Base-by-base conservation (phyloP, 2,797 vertebrate genomes). In the Kryptopterus vitreolus region DNA sequence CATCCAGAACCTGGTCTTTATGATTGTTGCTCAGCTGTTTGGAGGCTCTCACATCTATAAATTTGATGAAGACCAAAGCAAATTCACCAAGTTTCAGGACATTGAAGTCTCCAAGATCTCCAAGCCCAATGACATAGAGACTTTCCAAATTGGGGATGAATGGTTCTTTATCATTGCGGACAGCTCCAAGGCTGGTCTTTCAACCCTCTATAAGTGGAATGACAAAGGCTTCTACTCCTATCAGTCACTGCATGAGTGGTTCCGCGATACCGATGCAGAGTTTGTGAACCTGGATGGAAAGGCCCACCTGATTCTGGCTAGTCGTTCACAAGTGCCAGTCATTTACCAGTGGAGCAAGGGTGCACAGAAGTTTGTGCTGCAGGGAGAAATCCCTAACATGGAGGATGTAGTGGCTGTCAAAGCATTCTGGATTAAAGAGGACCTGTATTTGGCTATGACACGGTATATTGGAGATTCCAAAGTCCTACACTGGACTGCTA, bases 11-110 rank as follows among this genome's bases (percentile, higher is more conserved):
- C 95, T 98, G 86, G 95, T 99, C 73, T 99, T 99, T 83, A 95
- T 99, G 91, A 97, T 99, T 68, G 96, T 99, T 84, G 97, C 98
- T 62, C 98, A 99, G 88, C 96, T 99, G 69, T 99, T 99, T 13
- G 98, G 98, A 0, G 98, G 98, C 77, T 99, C 98, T 59, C 96
- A 97, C 92, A 99, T 99, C 87, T 99, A 99, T 90, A 97, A 94
- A 87, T 98, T 98, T 48, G 96, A 99, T 0, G 98, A 99, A 79
- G 96, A 95, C 91, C 98, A 98, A 93, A 98, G 95, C 83, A 96
- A 95, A 78, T 99, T 99, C 88, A 95, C 94, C 89, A 99, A 99
- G 89, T 99, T 99, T 91, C 98, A 99, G 82, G 97, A 98, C 88
- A 99, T 98, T 0, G 98, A 99, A 86, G 96, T 96, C 12, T 97